Base-by-base conservation (phyloP, 2,888 invertebrate species). In the Brachyopa scutellaris region DNA sequence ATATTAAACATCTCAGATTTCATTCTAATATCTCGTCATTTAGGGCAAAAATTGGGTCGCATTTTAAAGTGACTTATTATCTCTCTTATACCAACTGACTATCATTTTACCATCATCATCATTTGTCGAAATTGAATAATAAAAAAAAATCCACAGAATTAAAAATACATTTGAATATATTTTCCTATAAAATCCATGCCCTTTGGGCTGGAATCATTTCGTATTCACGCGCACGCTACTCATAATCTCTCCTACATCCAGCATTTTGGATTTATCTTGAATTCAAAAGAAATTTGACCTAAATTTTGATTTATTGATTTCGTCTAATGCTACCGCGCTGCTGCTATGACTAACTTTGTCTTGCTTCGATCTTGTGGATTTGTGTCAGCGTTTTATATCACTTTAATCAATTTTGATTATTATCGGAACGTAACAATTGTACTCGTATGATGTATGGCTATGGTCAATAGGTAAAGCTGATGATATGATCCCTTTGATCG, bases 271-370 rank as follows among this genome's bases (percentile, higher is more conserved):
- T 36, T n/a, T 36, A 3, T 36, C 23, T 57, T 49, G 0, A 33
- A 26, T 13, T 62, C 57, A 62, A 66, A 78, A 73, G 79, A 79
- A 73, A 73, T 79, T 66, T 79, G 73, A 79, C 79, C 79, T 73
- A 73, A 79, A 79, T 79, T 79, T 73, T 79, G 73, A 79, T 79
- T 79, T 79, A 79, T 79, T 59, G 79, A 73, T 67, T 59, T 38
- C 42, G 64, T 59, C 51, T 53, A 42, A 45, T 64, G 55, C 49
- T 66, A 45, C n/a, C n/a, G n/a, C n/a, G n/a, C n/a, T n/a, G n/a
- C 66, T 38, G 36, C 17, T 49, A 17, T 26, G 33, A 21, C 17
- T 26, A 26, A 57, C 31, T 23, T 26, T 29, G 15, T 23, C 64
- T 49, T 49, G 36, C 19, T 47, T 40, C 17, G 23, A 13, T 40